These are phyloP conservation scores for Dipodomys ordii DNA, from an alignment of 2,113 vertebrate genomes.

Conservation along the genomic window DNA sequence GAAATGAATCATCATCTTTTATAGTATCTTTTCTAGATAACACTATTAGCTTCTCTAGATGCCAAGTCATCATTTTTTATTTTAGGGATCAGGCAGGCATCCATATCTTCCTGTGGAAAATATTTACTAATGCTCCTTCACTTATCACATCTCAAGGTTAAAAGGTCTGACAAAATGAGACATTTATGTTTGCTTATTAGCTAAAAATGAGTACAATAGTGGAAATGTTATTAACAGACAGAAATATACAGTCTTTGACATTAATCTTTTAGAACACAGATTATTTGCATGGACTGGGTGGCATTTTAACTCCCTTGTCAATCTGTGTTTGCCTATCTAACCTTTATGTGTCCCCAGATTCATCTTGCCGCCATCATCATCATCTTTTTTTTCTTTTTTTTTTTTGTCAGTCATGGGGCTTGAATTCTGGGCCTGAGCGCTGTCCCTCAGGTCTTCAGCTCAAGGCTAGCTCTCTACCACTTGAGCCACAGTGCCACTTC, in stretches of 20 bases:
- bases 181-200: slow-evolving; percentile 58
- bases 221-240: slow-evolving; percentile 45
- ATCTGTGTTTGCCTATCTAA: slow-evolving; percentile 15
- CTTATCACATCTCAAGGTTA: slow-evolving; percentile 65
- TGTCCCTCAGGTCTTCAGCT: no score
- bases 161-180: slow-evolving; percentile 63
- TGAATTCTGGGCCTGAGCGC: no score
- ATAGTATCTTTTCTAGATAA: slow-evolving; percentile 42
- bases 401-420: no score
- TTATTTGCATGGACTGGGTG: slow-evolving; percentile 17
- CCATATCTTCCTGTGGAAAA: slow-evolving; percentile 50
- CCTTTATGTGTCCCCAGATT: not conserved
- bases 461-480: no score
- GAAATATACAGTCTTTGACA: slow-evolving; percentile 23
- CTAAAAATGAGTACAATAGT: slow-evolving; percentile 58
- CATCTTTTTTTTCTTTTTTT: no score
- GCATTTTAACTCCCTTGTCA: not conserved
- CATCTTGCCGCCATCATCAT: not conserved
- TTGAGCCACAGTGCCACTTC: no score
- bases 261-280: slow-evolving; percentile 53
- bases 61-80: slow-evolving; percentile 60
- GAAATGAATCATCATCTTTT: slow-evolving; percentile 37
- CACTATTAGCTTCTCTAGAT: slow-evolving; percentile 49
- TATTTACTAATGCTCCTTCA: slow-evolving; percentile 56
- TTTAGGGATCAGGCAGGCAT: slow-evolving; percentile 38